Conservation (phyloP, 53 echinoderm and acorn worm species). For the Luidia sarsii region DNA sequence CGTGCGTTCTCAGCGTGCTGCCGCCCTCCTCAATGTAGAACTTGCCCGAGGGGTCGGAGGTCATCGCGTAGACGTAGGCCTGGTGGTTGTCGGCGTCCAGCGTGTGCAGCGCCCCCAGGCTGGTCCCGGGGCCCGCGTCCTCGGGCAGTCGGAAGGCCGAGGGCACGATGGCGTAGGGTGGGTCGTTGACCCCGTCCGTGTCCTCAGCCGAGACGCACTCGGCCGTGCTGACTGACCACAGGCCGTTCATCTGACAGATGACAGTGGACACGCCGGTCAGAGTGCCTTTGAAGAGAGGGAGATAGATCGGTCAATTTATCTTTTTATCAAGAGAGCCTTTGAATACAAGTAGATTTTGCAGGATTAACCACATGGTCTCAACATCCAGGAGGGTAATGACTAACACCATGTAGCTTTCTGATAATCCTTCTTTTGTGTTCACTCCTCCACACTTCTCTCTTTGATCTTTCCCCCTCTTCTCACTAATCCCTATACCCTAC, state of each 20-base stretch:
- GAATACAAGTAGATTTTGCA: no score
- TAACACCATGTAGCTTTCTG: no score
- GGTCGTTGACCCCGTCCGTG: slow-evolving; percentile 23
- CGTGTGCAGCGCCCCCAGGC: slow-evolving; percentile 50
- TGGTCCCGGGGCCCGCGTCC: slow-evolving; percentile 25
- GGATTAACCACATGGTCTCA: no score
- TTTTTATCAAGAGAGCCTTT: background rate
- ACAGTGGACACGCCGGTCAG: slow-evolving; percentile 33
- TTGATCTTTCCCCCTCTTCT: no score
- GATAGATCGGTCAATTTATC: background rate
- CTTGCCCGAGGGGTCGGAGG: slow-evolving; percentile 34
- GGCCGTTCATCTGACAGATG: slow-evolving; percentile 42
- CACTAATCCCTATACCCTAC: no score
- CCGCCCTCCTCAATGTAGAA: slow-evolving; percentile 45
- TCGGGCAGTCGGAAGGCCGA: slow-evolving; percentile 49
- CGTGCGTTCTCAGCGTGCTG: slow-evolving; percentile 38
- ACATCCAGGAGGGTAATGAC: no score
- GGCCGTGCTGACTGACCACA: slow-evolving; percentile 50
- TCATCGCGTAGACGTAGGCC: slow-evolving; percentile 35
- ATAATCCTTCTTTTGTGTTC: no score
- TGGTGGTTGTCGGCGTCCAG: slow-evolving; percentile 28
- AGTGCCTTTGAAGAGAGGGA: slow-evolving; percentile 17
- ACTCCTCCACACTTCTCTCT: no score
- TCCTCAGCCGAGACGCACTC: slow-evolving; percentile 38
- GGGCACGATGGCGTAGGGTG: slow-evolving; percentile 39